A percentile compares a stretch with the other conserved stretches of the same genome.
Evolutionary conservation across 2,797 vertebrate genomes (phyloP).

Genomic region (Champsocephalus gunnari): DNA sequence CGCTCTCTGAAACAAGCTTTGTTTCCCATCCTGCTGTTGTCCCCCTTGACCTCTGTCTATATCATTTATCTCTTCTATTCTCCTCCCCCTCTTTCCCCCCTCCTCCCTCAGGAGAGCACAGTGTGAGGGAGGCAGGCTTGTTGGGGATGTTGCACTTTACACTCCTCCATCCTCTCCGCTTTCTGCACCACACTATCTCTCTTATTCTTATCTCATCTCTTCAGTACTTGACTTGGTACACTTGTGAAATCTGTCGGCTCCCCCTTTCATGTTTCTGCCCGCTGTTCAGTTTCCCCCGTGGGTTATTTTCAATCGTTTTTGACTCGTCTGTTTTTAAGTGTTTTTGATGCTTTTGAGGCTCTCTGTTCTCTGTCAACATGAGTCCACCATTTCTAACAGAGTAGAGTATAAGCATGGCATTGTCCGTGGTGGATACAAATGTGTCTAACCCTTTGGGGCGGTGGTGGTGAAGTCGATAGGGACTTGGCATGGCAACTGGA

Average conservation of each 20-base stretch:
- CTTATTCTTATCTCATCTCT: constrained; percentile 12
- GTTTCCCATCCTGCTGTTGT: background rate
- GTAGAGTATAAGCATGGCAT: background rate
- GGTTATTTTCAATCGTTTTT: background rate
- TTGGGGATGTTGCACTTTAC: background rate
- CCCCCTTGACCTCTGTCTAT: constrained; percentile 12
- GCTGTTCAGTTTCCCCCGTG: background rate
- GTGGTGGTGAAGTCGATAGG: too few species aligned
- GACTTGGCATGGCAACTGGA: too few species aligned
- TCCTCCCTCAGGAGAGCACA: background rate
- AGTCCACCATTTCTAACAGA: constrained; percentile 6
- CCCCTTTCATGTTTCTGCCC: background rate
- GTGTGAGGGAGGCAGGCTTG: constrained; percentile 15
- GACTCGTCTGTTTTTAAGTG: background rate
- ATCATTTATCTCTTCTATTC: constrained; percentile 2
- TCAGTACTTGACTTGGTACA: background rate
- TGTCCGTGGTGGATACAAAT: background rate
- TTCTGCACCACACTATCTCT: constrained; percentile 5
- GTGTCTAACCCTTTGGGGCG: background rate
- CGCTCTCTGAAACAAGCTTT: constrained; percentile 14
- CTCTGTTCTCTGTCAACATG: background rate
- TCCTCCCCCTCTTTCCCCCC: background rate
- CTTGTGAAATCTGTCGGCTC: constrained; percentile 4
- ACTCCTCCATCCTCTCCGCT: constrained; percentile 15
- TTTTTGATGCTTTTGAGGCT: constrained; percentile 4